Evolutionary conservation across 2,797 vertebrate genomes (phyloP).

Genomic region (Schizothorax lantsangensis): DNA sequence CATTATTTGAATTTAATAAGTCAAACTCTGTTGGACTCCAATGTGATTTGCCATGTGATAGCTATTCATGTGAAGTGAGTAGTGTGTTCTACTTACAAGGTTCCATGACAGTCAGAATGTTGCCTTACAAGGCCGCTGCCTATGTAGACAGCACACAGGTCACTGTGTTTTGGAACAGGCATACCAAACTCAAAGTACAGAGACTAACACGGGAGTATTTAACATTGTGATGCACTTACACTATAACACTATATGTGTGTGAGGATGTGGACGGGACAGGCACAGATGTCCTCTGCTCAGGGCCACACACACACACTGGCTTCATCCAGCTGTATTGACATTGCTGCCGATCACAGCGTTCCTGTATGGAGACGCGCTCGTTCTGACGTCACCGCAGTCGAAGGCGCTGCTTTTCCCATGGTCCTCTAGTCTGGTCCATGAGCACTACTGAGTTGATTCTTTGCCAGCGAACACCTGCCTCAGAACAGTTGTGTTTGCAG

Average conservation of each 20-base stretch:
- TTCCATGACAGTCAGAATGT: not conserved
- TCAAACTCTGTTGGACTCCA: not conserved
- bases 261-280: not conserved
- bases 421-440: slow-evolving; percentile 33
- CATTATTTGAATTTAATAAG: not conserved
- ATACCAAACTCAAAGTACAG: not conserved
- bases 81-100: not conserved
- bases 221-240: not conserved
- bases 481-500: not conserved
- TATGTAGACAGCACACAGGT: slow-evolving; percentile 12
- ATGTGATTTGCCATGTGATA: not conserved
- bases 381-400: slow-evolving; percentile 52
- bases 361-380: slow-evolving; percentile 27
- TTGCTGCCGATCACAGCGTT: slow-evolving; percentile 48
- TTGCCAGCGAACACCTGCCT: not conserved
- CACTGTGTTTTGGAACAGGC: not conserved
- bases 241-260: slow-evolving; percentile 15
- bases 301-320: slow-evolving; percentile 39
- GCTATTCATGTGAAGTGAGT: not conserved
- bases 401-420: slow-evolving; percentile 62
- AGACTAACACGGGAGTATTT: slow-evolving; percentile 42
- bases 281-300: slow-evolving; percentile 27
- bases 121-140: not conserved
- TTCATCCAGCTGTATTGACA: slow-evolving; percentile 66
- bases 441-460: not conserved